A percentile compares a stretch with the other conserved stretches of the same genome.
Evolutionary conservation across 2,888 invertebrate species (phyloP).

Genomic region (Lasioglossum villosulum): DNA sequence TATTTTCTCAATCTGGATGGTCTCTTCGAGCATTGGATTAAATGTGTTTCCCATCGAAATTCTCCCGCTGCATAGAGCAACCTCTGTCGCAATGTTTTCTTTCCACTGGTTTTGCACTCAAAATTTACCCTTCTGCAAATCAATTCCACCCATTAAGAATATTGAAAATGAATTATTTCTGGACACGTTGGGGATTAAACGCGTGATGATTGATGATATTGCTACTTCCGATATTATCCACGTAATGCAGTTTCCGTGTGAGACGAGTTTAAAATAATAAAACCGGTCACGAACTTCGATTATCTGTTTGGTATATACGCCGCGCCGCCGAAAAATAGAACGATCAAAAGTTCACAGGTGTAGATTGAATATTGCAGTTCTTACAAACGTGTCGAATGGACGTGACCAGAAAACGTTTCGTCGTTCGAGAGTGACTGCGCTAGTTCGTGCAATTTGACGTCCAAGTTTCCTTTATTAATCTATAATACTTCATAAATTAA

Average conservation of each 20-base stretch:
- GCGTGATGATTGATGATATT: not conserved
- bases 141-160: too few species aligned
- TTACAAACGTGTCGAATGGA: not conserved
- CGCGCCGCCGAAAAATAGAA: not conserved
- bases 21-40: slow-evolving; percentile 3
- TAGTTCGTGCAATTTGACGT: not conserved
- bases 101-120: not conserved
- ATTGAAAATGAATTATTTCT: too few species aligned
- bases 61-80: not conserved
- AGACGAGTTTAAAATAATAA: not conserved
- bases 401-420: not conserved
- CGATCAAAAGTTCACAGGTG: not conserved
- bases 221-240: not conserved
- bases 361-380: slow-evolving; percentile 4
- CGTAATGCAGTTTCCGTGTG: not conserved
- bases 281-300: not conserved
- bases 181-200: too few species aligned
- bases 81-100: not conserved
- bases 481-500: not conserved
- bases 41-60: slow-evolving; percentile 21
- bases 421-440: not conserved
- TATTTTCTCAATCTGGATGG: slow-evolving; percentile 45
- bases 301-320: not conserved
- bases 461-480: not conserved
- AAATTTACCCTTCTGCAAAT: too few species aligned